Evolutionary conservation across 1,140 invertebrate species (phyloP), one percentile per base, ranked within the genome.

Genomic region (Euwallacea similis): DNA sequence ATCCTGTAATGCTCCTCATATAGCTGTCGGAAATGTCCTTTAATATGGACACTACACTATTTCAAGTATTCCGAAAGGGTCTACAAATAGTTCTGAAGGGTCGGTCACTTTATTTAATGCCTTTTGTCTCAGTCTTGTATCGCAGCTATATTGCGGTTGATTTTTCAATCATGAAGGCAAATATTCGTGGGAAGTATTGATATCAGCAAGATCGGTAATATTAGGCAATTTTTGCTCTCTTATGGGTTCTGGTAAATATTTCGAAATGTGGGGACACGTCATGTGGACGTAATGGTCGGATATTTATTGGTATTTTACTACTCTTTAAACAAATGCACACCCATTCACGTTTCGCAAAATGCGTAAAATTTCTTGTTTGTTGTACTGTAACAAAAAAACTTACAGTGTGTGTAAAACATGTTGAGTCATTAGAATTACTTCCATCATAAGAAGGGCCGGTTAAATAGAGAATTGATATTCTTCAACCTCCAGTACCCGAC

Each of bases 1-100:
- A 53, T 21, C 41, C 58, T 46, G 58, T 68, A 68, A 68, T 68
- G 46, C 43, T 68, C 21, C 54, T 33, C 55, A 68, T 61, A 68
- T 68, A 68, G 54, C 55, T 61, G 66, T 69, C 67, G 67, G 67
- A 69, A 69, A 69, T 69, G 60, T 69, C 67, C 10, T 69, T 69
- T 69, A 68, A 63, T 69, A 44, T 53, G 58, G 59, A 58, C 59
- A 69, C 54, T 56, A 58, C 53, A 44, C 46, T 62, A 62, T 46
- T 62, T 62, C 41, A 46, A 62, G 16, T 60, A 60, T 60, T 33
- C 33, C 54, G 16, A 56, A 4, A 56, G 54, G 54, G 54, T 16
- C 54, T 15, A 56, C 54, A 16, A 56, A 11, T 56, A 8, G 54
- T 13, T 56, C 46, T 47, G n/a, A 47, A 47, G 46, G 46, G 46